These are phyloP conservation scores for Empidonax alnorum DNA, from an alignment of 2,113 vertebrate species.

Conservation along the genomic window DNA sequence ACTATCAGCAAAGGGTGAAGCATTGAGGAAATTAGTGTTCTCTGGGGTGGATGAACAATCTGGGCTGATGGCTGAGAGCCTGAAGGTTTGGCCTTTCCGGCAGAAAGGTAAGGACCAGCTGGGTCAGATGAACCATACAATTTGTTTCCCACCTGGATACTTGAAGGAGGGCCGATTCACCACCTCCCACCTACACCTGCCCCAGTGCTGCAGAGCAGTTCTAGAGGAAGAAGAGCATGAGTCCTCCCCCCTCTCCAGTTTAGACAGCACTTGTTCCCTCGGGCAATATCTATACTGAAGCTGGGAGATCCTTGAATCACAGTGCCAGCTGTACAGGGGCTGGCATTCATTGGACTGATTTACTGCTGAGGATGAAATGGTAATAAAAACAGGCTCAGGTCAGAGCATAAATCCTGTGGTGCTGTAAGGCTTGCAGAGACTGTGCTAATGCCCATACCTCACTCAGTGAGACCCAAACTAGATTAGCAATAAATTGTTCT, in stretches of 20 bases:
- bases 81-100: not conserved
- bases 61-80: not conserved
- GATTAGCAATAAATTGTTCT: not conserved
- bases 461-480: not conserved
- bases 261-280: not conserved
- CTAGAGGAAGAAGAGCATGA: not conserved
- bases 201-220: not conserved
- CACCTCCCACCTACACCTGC: not conserved
- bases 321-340: not conserved
- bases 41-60: not conserved
- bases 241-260: not conserved
- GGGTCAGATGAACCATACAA: not conserved
- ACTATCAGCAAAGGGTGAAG: not conserved
- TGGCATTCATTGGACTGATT: not conserved
- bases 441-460: not conserved
- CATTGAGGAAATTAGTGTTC: not conserved
- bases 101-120: not conserved
- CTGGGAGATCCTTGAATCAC: not conserved
- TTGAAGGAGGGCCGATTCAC: not conserved
- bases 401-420: accelerated
- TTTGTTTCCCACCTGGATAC: accelerated
- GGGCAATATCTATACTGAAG: not conserved
- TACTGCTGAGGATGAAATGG: not conserved
- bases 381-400: not conserved
- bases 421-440: not conserved